Conservation (phyloP, 2,888 invertebrate species). For the Xestia sexstrigata region DNA sequence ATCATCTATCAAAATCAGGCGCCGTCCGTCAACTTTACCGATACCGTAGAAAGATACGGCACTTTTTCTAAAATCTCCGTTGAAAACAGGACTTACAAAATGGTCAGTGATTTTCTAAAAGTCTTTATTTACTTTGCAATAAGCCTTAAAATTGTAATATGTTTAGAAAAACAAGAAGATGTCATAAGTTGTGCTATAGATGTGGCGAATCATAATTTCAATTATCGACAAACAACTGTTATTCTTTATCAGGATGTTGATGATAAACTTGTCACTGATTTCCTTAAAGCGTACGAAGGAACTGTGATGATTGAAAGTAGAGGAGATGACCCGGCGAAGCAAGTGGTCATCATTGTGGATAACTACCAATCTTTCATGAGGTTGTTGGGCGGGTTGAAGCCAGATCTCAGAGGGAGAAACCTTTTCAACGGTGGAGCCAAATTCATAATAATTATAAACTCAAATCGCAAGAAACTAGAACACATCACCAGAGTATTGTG, state of each 20-base stretch:
- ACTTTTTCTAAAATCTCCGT: slow-evolving; percentile 20
- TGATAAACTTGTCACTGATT: slow-evolving; percentile 69
- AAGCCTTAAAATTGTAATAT: slow-evolving; percentile 45
- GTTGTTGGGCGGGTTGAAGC: slow-evolving; percentile 73
- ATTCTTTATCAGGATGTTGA: slow-evolving; percentile 76
- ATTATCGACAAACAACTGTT: slow-evolving; percentile 72
- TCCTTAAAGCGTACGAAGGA: slow-evolving; percentile 76
- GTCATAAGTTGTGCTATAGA: slow-evolving; percentile 72
- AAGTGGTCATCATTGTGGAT: slow-evolving; percentile 78
- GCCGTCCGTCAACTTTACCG: slow-evolving; percentile 15
- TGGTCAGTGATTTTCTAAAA: slow-evolving; percentile 25
- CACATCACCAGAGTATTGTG: slow-evolving; percentile 77
- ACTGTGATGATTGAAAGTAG: slow-evolving; percentile 76
- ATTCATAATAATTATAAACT: slow-evolving; percentile 76
- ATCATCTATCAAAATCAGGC: slow-evolving; percentile 38
- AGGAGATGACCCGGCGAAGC: slow-evolving; percentile 71
- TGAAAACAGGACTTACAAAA: slow-evolving; percentile 13
- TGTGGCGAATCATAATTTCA: slow-evolving; percentile 79
- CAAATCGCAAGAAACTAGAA: slow-evolving; percentile 72
- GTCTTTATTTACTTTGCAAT: slow-evolving; percentile 41
- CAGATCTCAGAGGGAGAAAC: slow-evolving; percentile 79
- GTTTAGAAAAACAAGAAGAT: slow-evolving; percentile 55
- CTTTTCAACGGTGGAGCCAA: slow-evolving; percentile 76
- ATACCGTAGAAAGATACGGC: slow-evolving; percentile 1
- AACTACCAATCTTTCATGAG: slow-evolving; percentile 76